Base-by-base conservation (phyloP, 2,113 vertebrate species). In the Calonectris borealis region DNA sequence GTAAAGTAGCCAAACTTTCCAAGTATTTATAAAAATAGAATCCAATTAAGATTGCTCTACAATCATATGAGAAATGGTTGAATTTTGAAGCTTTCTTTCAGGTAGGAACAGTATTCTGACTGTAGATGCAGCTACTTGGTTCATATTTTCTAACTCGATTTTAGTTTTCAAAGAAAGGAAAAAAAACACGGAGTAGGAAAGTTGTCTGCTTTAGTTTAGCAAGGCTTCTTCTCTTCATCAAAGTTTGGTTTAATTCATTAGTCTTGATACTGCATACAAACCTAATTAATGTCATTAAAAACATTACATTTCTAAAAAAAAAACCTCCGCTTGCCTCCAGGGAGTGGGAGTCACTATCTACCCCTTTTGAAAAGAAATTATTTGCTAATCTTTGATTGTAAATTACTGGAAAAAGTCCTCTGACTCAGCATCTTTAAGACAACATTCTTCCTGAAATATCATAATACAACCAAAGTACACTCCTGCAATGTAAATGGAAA, bases 301-400 rank as follows among this genome's bases (percentile, higher is more conserved):
- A 24, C 7, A 71, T 21, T 31, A 17, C 0, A 40, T 76, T 69
- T 44, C 57, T 22, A 38, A 14, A 8, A 71, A 73, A 64, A 6
- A 7, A 11, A 26, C 10, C 1, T 86, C 19, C 13, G 12, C 6
- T 58, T 46, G 6, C 13, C 10, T 78, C 46, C n/a, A 27, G 24
- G 17, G 13, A 77, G 10, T 0, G 0, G 32, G 49, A 49, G 8
- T 18, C 24, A 36, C 18, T 38, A 9, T 25, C 8, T 69, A 6
- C 11, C 3, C 14, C 5, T 5, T 69, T 64, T 40, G 6, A 79
- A 90, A 87, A 69, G 1, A 79, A 90, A 88, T 26, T 8, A 8
- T 77, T 85, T 79, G 19, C 16, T 64, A 85, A 60, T 64, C 16
- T 72, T 77, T 76, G 8, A 44, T 44, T 64, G 57, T 52, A 78